Conservation (phyloP, 2,113 vertebrate genomes). For the Myotis yumanensis region DNA sequence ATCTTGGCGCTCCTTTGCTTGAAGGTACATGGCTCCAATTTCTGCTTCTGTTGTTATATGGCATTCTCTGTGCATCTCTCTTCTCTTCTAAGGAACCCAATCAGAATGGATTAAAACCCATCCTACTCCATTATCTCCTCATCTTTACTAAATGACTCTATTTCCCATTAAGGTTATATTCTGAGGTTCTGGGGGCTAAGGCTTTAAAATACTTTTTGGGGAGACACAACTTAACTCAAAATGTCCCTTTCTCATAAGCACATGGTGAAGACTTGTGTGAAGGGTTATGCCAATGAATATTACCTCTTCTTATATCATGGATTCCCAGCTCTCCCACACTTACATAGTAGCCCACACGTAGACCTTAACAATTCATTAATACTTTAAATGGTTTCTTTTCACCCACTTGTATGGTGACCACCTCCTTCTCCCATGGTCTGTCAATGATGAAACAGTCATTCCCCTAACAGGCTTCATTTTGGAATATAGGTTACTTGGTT, state of each 20-base stretch:
- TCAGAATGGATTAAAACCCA: neutral
- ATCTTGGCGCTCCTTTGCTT: neutral
- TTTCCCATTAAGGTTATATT: neutral
- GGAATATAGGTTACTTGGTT: neutral
- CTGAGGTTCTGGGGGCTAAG: neutral
- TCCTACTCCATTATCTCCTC: neutral
- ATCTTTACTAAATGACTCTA: neutral
- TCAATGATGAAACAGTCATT: neutral
- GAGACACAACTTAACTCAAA: neutral
- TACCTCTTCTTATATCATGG: neutral
- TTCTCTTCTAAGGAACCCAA: too few species aligned
- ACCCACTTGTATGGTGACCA: neutral
- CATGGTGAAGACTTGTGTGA: neutral
- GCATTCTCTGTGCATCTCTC: neutral
- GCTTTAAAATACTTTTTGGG: neutral
- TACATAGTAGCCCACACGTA: neutral
- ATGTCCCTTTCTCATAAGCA: neutral
- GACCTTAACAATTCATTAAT: neutral
- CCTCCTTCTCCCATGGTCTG: neutral
- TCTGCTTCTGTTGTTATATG: neutral
- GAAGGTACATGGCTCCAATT: neutral
- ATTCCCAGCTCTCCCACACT: neutral
- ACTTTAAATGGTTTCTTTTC: neutral
- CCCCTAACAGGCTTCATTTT: neutral
- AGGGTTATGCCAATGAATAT: neutral